Evolutionary conservation across 2,113 vertebrate species (phyloP).

Genomic region (Pollimyrus isidori): DNA sequence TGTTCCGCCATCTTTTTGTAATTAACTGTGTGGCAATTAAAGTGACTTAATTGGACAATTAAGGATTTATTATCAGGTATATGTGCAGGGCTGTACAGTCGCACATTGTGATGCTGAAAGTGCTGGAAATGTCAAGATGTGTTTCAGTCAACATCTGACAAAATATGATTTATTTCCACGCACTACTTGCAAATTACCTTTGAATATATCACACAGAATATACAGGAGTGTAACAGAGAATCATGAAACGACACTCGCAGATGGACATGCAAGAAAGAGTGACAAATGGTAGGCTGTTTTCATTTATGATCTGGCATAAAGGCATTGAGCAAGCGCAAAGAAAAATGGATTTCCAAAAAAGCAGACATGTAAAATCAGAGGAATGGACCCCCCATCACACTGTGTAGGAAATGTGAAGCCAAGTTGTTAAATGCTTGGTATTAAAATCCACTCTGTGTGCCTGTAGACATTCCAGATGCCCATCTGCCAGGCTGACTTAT

Average conservation of each 20-base stretch:
- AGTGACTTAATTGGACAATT: background rate
- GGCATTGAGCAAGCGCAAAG: background rate
- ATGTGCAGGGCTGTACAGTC: background rate
- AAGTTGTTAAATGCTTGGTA: background rate
- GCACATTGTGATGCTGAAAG: background rate
- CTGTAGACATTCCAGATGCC: background rate
- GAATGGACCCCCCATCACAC: background rate
- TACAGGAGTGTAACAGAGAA: background rate
- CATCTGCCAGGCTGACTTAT: background rate
- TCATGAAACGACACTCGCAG: background rate
- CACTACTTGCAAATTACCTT: background rate
- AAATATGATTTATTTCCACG: background rate
- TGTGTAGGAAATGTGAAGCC: background rate
- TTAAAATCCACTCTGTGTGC: background rate
- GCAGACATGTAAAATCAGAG: background rate
- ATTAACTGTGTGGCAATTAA: conserved; percentile 2
- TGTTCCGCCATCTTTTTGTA: background rate
- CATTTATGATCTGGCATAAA: background rate
- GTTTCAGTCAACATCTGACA: background rate
- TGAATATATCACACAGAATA: background rate
- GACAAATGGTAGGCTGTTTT: background rate
- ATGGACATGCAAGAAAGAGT: background rate
- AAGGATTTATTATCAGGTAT: background rate
- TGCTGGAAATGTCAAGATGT: background rate
- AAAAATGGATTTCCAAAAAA: background rate